Evolutionary conservation across 2,888 invertebrate species (phyloP).

Genomic region (Acrobasis consociella): DNA sequence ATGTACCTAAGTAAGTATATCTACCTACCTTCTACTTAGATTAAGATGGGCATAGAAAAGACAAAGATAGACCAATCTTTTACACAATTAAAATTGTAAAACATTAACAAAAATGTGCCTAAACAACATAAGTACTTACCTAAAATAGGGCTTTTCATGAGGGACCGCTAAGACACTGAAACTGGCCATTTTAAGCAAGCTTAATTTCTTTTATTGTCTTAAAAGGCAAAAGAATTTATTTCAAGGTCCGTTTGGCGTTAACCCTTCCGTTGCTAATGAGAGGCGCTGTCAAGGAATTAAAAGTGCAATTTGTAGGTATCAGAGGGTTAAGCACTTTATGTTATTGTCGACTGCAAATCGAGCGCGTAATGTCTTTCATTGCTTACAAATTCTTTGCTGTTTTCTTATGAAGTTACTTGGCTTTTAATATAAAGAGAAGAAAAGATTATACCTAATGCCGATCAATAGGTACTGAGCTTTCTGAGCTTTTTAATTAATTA

Average conservation of each 20-base stretch:
- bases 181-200: constrained; percentile 20
- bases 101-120: constrained; percentile 3
- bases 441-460: too few species aligned
- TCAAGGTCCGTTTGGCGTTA: constrained; percentile 63
- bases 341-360: constrained; percentile 55
- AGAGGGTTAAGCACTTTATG: constrained; percentile 66
- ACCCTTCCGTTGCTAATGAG: constrained; percentile 74
- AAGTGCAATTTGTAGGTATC: constrained; percentile 58
- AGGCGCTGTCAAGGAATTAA: constrained; percentile 62
- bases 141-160: not conserved
- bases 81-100: not conserved
- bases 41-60: too few species aligned
- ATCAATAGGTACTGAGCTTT: too few species aligned
- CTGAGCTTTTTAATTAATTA: too few species aligned
- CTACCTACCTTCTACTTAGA: too few species aligned
- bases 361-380: constrained; percentile 60
- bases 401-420: constrained; percentile 5
- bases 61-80: too few species aligned
- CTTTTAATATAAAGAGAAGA: too few species aligned
- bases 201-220: constrained; percentile 54
- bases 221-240: constrained; percentile 55
- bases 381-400: constrained; percentile 34
- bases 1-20: too few species aligned
- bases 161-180: constrained; percentile 6
- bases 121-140: not conserved